Evolutionary conservation across 2,113 vertebrate species (phyloP).

Genomic region (Corythoichthys intestinalis): DNA sequence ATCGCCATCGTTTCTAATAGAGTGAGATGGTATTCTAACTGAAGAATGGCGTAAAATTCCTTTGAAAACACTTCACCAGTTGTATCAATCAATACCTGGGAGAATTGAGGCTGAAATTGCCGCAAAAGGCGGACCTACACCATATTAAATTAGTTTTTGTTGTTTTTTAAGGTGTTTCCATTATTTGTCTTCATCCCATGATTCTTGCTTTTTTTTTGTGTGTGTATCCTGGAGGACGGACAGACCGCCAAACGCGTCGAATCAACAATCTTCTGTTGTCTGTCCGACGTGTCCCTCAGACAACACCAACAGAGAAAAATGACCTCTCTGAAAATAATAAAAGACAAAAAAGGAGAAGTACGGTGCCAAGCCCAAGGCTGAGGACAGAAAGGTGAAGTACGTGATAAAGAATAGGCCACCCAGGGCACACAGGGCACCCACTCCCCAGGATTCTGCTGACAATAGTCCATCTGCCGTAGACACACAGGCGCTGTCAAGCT

Average conservation of each 20-base stretch:
- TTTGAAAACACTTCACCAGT: too few relatives aligned
- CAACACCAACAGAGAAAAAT: slow-evolving; percentile 35
- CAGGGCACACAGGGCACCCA: slow-evolving; percentile 45
- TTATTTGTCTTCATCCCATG: slow-evolving; percentile 44
- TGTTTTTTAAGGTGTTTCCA: too few relatives aligned
- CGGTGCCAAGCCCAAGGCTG: slow-evolving; percentile 46
- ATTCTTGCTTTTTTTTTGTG: slow-evolving; percentile 34
- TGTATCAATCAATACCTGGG: too few relatives aligned
- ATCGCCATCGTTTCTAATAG: too few relatives aligned
- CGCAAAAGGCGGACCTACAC: too few relatives aligned
- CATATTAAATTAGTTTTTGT: too few relatives aligned
- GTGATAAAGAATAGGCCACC: slow-evolving; percentile 56
- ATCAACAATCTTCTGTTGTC: slow-evolving; percentile 51
- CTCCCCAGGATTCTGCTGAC: slow-evolving; percentile 61
- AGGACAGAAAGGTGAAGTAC: slow-evolving; percentile 53
- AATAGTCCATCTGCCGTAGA: slow-evolving; percentile 77
- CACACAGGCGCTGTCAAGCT: slow-evolving; percentile 57
- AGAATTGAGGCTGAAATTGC: too few relatives aligned
- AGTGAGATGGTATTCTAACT: too few relatives aligned
- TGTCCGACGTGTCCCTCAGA: slow-evolving; percentile 41
- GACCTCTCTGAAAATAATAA: slow-evolving; percentile 20
- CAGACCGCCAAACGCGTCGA: slow-evolving; percentile 35
- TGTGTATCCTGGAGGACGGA: slow-evolving; percentile 29
- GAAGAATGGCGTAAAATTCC: too few relatives aligned
- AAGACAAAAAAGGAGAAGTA: slow-evolving; percentile 54